Conservation (phyloP, 1,140 invertebrate genomes). For the Bombus vancouverensis region DNA sequence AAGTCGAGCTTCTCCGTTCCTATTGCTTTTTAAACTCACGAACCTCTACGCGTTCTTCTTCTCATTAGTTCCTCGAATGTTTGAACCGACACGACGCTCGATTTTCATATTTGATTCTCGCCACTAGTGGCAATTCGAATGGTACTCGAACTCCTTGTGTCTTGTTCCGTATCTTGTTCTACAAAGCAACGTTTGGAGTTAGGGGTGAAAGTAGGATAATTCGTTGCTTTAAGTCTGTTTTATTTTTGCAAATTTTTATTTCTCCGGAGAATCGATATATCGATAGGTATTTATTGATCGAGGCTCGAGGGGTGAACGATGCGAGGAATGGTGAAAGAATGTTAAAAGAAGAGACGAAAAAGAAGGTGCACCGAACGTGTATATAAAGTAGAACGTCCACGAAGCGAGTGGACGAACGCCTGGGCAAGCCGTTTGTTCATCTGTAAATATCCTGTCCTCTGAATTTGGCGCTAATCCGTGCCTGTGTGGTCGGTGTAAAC, state of each 20-base stretch:
- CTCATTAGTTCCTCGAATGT: neutral
- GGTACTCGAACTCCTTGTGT: neutral
- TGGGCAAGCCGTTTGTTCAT: conserved; percentile 40
- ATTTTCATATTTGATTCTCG: neutral
- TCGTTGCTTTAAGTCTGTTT: neutral
- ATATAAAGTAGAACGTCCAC: conserved; percentile 17
- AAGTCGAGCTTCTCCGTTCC: neutral
- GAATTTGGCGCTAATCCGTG: conserved; percentile 67
- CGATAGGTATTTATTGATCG: neutral
- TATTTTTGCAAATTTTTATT: neutral
- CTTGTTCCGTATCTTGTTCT: neutral
- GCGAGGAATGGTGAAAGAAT: neutral
- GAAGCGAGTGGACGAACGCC: neutral
- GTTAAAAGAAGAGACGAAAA: neutral
- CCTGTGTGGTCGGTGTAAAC: conserved; percentile 65
- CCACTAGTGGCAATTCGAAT: neutral
- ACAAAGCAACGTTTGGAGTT: neutral
- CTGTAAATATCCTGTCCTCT: conserved; percentile 65
- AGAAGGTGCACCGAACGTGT: conserved; percentile 7
- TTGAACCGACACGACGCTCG: too few relatives aligned
- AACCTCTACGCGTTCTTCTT: neutral
- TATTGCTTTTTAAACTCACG: neutral
- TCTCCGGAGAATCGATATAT: too few relatives aligned
- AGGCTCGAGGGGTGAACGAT: conserved; percentile 4
- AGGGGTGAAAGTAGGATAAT: neutral